Evolutionary conservation across 2,888 invertebrate species (phyloP), one percentile per base, ranked within the genome.

Genomic region (Xestoiulus laeticollis): DNA sequence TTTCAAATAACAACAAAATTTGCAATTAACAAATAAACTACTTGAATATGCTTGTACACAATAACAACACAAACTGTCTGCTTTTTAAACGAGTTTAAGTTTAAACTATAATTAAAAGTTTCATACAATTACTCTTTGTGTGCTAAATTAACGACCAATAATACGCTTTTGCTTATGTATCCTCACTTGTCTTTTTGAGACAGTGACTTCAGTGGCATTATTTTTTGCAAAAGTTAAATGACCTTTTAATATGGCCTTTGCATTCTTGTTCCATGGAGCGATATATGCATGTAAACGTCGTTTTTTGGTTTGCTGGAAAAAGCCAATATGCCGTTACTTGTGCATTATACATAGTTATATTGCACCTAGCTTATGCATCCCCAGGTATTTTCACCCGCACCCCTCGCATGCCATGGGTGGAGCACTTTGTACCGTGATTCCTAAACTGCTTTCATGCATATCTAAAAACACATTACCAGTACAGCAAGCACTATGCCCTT

Each of bases 401-500:
- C 78, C 78, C 30, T 78, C 12, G 78, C 30, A 78, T 78, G 78
- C 78, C 16, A 78, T 30, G 78, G 78, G 78, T 78, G 78, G 78
- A 78, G 78, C 78, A 78, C 78, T 78, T 78, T 78, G 78, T 26
- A 78, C 78, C 26, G 78, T 78, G 78, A 78, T 78, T 78, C 78
- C 78, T 78, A 26, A 26, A 30, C 14, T 78, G 78, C 78, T 78
- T 78, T 78, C 78, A 78, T 78, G 78, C 78, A 78, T 78, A 78
- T 78, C 78, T 78, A 78, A 78, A 78, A 78, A 78, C 78, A 16
- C 78, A 78, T 78, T 78, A 78, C 78, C 30, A 12, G 26, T 78
- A n/a, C n/a, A n/a, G 78, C 78, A 78, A 4, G 26, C 78, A 78
- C 30, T 78, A 30, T 30, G 78, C 30, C 78, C 78, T 30, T 78